A percentile compares a stretch with the other conserved stretches of the same genome.
Evolutionary conservation across 1,140 invertebrate species (phyloP).

Genomic region (Hormaphis cornu): DNA sequence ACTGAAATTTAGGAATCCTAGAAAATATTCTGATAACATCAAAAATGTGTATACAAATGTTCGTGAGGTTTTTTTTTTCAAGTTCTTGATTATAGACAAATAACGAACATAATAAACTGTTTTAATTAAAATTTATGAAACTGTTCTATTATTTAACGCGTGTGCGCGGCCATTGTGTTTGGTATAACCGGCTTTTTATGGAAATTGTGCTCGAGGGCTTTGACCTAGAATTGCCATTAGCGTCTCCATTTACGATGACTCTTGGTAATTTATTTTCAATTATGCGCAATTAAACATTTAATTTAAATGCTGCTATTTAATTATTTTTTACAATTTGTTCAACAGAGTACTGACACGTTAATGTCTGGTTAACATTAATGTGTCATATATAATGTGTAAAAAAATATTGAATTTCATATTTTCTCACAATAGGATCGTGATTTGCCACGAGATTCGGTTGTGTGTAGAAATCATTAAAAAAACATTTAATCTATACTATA

Average conservation of each 20-base stretch:
- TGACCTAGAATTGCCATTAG: constrained; percentile 9
- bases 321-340: too few relatives aligned
- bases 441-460: not conserved
- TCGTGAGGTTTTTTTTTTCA: not conserved
- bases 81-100: constrained; percentile 17
- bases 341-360: too few relatives aligned
- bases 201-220: not conserved
- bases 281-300: constrained; percentile 2
- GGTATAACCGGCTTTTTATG: constrained; percentile 20
- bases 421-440: not conserved
- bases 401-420: too few relatives aligned
- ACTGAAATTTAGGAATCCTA: too few relatives aligned
- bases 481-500: too few relatives aligned
- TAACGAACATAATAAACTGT: constrained; percentile 9
- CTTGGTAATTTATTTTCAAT: constrained; percentile 5
- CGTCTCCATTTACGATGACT: constrained; percentile 12
- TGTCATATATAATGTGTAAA: too few relatives aligned
- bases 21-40: not conserved
- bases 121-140: constrained; percentile 23
- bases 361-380: too few relatives aligned
- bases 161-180: not conserved
- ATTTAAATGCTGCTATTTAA: not conserved
- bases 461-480: not conserved
- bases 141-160: not conserved
- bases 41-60: not conserved